Conservation (phyloP, 53 echinoderm and acorn worm species). For the Holothuria scabra region DNA sequence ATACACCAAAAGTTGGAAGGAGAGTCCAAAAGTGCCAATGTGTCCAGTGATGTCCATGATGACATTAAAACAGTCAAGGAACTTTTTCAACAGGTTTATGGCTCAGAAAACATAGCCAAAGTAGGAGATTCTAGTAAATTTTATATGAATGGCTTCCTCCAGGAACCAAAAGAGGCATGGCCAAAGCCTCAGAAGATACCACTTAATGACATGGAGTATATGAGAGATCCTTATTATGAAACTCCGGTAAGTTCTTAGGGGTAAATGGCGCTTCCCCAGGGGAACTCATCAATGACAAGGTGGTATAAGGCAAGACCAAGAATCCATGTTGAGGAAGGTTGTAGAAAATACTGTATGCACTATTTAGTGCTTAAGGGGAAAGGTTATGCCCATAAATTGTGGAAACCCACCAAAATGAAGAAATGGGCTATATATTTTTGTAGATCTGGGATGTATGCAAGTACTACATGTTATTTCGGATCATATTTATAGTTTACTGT, state of each 20-base stretch:
- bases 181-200: constrained; percentile 34
- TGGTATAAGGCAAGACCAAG: no score
- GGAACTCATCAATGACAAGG: no score
- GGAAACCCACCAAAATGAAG: no score
- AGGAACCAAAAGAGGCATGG: constrained; percentile 23
- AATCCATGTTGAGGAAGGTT: no score
- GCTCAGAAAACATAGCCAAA: constrained; percentile 24
- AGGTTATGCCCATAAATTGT: no score
- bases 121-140: constrained; percentile 12
- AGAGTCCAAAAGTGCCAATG: constrained; percentile 1
- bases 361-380: no score
- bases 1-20: constrained; percentile 13
- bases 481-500: no score
- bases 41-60: not conserved
- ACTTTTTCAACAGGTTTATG: constrained; percentile 16
- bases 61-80: constrained; percentile 36
- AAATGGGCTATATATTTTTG: no score
- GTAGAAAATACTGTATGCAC: no score
- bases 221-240: constrained; percentile 30
- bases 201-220: constrained; percentile 47
- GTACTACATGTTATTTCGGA: no score
- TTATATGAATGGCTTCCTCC: constrained; percentile 38
- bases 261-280: no score
- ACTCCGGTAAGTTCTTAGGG: constrained; percentile 32
- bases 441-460: no score